A percentile compares a stretch with the other conserved stretches of the same genome.
Conservation (phyloP, 2,113 vertebrate species). For the Peromyscus maniculatus region DNA sequence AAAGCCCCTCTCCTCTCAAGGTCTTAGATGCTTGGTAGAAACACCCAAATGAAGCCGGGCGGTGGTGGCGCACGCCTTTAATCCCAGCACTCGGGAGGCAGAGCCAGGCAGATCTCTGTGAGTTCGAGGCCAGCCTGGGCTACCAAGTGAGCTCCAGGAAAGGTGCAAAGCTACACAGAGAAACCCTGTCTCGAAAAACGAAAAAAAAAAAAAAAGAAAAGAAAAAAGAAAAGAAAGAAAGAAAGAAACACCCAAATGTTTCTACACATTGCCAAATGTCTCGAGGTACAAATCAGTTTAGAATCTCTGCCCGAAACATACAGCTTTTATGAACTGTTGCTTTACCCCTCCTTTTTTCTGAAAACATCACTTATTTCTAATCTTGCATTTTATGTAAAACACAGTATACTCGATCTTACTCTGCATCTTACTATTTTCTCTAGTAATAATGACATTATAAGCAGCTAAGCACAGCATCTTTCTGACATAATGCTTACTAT, state of each 20-base stretch:
- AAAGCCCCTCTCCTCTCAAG: background rate
- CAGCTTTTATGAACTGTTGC: background rate
- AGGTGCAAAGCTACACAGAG: too few relatives aligned
- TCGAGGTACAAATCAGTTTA: background rate
- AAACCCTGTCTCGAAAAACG: too few relatives aligned
- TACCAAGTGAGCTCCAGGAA: too few relatives aligned
- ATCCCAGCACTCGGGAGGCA: too few relatives aligned
- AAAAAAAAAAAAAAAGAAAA: too few relatives aligned
- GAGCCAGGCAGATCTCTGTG: too few relatives aligned
- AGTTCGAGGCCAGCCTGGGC: too few relatives aligned
- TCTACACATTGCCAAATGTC: conserved; percentile 1
- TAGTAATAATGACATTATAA: background rate
- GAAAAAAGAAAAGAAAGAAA: too few relatives aligned
- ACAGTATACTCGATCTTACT: background rate
- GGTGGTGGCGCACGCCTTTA: too few relatives aligned
- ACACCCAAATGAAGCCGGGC: background rate
- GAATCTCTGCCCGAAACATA: background rate
- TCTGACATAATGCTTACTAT: background rate
- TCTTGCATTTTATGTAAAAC: background rate
- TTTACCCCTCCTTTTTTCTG: conserved; percentile 26
- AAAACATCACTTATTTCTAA: background rate
- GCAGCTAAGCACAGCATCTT: conserved; percentile 52
- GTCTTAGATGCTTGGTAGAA: background rate
- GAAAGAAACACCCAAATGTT: conserved; percentile 11
- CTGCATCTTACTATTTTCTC: background rate